phyloP scores from a whole-genome alignment of 1,140 invertebrate genomes.

The Polyergus mexicanus region DNA sequence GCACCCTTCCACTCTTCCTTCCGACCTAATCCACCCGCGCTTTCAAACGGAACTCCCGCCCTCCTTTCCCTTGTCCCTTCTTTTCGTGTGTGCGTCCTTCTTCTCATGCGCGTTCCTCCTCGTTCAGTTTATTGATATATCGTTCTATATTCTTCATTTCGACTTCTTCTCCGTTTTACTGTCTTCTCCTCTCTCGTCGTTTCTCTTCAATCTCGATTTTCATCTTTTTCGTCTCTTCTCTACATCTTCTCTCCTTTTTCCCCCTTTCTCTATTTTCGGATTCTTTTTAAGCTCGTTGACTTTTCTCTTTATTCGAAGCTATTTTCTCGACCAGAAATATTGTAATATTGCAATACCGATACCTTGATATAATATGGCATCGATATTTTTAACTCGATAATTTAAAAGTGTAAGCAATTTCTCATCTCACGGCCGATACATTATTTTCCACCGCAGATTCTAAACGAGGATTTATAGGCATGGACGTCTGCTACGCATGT shows the following conservation, averaged over 20 bases:
- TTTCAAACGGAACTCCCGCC: constrained; percentile 48
- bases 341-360: constrained; percentile 12
- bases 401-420: constrained; percentile 22
- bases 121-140: constrained; percentile 44
- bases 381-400: constrained; percentile 14
- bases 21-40: constrained; percentile 61
- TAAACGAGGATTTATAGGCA: constrained; percentile 40
- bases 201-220: constrained; percentile 26
- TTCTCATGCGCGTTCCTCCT: constrained; percentile 17
- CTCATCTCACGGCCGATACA: not conserved
- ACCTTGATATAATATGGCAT: not conserved
- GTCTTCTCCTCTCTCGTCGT: not conserved
- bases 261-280: too few species aligned
- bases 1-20: constrained; percentile 66
- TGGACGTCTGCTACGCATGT: not conserved
- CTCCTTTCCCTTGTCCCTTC: not conserved
- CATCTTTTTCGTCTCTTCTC: not conserved
- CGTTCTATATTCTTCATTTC: constrained; percentile 43
- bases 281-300: constrained; percentile 28
- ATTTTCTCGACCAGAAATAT: not conserved
- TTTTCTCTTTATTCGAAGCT: not conserved
- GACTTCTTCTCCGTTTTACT: not conserved
- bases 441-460: constrained; percentile 21
- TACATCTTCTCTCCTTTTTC: not conserved
- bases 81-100: not conserved